Conservation (phyloP, 2,113 vertebrate genomes). For the Nerophis ophidion region DNA sequence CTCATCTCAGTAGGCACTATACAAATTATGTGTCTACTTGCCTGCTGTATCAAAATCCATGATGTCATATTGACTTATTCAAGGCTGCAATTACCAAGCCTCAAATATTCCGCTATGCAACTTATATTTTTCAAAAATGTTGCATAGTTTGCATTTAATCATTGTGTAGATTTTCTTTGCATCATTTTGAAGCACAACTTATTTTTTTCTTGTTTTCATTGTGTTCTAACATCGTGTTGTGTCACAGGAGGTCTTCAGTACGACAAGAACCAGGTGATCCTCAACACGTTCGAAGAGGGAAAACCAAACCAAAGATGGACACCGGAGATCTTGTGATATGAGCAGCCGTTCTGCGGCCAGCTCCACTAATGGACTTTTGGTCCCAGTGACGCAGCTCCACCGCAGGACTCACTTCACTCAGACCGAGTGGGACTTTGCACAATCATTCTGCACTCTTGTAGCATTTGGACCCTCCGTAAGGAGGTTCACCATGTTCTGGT, state of each 20-base stretch:
- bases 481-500: slow-evolving; percentile 6
- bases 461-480: neutral
- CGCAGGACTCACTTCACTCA: neutral
- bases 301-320: slow-evolving; percentile 83
- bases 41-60: no score
- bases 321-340: slow-evolving; percentile 75
- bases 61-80: no score
- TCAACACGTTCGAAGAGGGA: slow-evolving; percentile 75
- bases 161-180: neutral
- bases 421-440: neutral
- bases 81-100: no score
- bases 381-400: slow-evolving; percentile 10
- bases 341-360: neutral
- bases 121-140: no score
- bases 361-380: neutral
- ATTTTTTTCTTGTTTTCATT: neutral
- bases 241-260: slow-evolving; percentile 84
- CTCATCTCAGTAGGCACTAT: no score
- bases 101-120: no score
- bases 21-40: no score
- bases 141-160: no score
- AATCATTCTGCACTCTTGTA: slow-evolving; percentile 5
- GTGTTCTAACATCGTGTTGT: neutral
- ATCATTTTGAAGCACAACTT: neutral
- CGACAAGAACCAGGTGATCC: slow-evolving; percentile 83